These are phyloP conservation scores for Edolisoma coerulescens DNA, from an alignment of 2,113 vertebrate genomes.

Conservation along the genomic window DNA sequence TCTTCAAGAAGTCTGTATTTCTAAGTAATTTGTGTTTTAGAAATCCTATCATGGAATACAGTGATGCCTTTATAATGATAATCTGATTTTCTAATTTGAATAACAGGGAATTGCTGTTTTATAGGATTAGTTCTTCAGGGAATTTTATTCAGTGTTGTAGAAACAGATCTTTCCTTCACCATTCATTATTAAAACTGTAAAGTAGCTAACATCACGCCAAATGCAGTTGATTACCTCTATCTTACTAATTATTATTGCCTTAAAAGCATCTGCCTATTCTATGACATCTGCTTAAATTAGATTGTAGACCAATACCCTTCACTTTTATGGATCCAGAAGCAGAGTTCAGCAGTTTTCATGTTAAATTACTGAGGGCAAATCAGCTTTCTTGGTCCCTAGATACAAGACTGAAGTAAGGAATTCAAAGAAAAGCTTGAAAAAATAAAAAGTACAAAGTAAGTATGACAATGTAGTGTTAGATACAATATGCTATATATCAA, in stretches of 20 bases:
- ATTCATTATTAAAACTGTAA: conserved; percentile 47
- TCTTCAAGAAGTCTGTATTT: neutral
- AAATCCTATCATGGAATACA: neutral
- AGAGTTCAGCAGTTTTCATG: neutral
- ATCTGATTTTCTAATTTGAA: neutral
- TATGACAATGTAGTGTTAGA: conserved; percentile 27
- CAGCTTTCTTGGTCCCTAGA: neutral
- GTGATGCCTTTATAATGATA: neutral
- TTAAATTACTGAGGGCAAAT: neutral
- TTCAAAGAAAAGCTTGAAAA: conserved; percentile 5
- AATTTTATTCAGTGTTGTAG: neutral
- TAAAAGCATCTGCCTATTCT: neutral
- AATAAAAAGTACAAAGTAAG: neutral
- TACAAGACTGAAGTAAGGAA: neutral
- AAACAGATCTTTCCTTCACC: neutral
- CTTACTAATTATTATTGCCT: conserved; percentile 8
- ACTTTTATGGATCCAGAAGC: neutral
- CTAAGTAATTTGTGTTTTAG: neutral
- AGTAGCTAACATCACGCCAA: neutral
- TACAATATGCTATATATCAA: conserved; percentile 27
- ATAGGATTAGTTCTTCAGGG: neutral
- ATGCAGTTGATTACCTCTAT: conserved; percentile 24
- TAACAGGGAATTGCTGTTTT: neutral
- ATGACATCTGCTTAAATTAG: conserved; percentile 1
- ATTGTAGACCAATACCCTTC: neutral